These are phyloP conservation scores for Baccha elongata DNA, from an alignment of 2,888 invertebrate species.

Conservation along the genomic window DNA sequence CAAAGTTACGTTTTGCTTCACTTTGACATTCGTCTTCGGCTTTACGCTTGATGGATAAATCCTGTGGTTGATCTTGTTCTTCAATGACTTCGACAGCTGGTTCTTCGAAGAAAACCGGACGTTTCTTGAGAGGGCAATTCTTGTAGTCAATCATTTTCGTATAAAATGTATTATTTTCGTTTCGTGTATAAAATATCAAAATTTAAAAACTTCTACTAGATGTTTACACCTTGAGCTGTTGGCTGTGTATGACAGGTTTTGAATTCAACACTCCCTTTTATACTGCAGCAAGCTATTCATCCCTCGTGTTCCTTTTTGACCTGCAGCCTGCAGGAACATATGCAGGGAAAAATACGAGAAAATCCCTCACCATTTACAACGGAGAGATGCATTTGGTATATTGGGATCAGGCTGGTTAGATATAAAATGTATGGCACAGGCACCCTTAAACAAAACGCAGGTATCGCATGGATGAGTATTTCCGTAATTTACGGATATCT, in stretches of 20 bases:
- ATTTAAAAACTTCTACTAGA: constrained; percentile 39
- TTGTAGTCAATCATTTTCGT: constrained; percentile 90
- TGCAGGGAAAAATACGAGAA: constrained; percentile 56
- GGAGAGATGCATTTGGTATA: constrained; percentile 44
- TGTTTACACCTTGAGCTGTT: constrained; percentile 79
- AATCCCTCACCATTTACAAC: constrained; percentile 42
- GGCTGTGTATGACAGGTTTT: constrained; percentile 81
- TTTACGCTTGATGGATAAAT: constrained; percentile 80
- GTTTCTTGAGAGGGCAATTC: constrained; percentile 95
- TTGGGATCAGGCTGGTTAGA: constrained; percentile 30
- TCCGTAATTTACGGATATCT: constrained; percentile 44
- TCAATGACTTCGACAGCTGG: constrained; percentile 83
- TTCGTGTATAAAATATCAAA: constrained; percentile 28
- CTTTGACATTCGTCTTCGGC: constrained; percentile 74
- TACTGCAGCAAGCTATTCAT: constrained; percentile 38
- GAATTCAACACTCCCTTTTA: constrained; percentile 72
- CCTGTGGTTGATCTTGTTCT: constrained; percentile 78
- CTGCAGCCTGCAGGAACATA: constrained; percentile 50
- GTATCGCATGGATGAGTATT: constrained; percentile 47
- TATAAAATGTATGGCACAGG: constrained; percentile 50
- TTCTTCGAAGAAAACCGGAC: constrained; percentile 89
- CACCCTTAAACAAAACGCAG: constrained; percentile 50
- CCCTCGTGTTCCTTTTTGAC: constrained; percentile 57
- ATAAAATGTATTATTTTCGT: constrained; percentile 75
- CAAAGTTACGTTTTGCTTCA: constrained; percentile 78